Evolutionary conservation across 2,113 vertebrate species (phyloP).

Genomic region (Anarhynchus alexandrinus): DNA sequence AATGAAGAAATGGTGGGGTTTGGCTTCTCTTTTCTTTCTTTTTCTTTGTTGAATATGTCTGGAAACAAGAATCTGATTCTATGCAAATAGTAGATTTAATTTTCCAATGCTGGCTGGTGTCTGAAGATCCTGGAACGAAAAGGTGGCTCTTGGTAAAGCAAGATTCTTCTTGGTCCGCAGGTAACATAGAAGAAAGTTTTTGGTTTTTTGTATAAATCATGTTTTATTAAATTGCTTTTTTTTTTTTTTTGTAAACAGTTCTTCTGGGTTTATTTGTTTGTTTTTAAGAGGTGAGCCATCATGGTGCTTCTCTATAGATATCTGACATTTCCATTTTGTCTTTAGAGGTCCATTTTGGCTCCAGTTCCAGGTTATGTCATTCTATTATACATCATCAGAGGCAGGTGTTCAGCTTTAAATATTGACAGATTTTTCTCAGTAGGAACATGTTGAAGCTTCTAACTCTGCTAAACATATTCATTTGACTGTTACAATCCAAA

Average conservation of each 20-base stretch:
- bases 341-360: constrained; percentile 73
- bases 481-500: constrained; percentile 83
- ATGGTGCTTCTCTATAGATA: constrained; percentile 68
- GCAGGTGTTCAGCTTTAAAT: constrained; percentile 78
- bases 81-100: constrained; percentile 25
- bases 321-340: constrained; percentile 64
- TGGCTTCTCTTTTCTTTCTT: constrained; percentile 28
- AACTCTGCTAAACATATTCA: constrained; percentile 74
- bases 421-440: constrained; percentile 72
- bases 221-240: constrained; percentile 64
- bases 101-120: constrained; percentile 64
- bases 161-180: constrained; percentile 69
- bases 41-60: constrained; percentile 22
- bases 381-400: constrained; percentile 75
- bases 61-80: constrained; percentile 57
- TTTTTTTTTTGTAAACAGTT: constrained; percentile 77
- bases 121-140: constrained; percentile 65
- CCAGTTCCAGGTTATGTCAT: constrained; percentile 70
- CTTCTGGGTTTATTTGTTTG: constrained; percentile 43
- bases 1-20: constrained; percentile 57
- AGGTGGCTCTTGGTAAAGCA: constrained; percentile 65
- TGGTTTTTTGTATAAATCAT: constrained; percentile 57
- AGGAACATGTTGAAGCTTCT: constrained; percentile 73
- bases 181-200: constrained; percentile 70
- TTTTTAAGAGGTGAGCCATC: constrained; percentile 73